Conservation (phyloP, 2,113 vertebrate genomes). For the Chamaetylas fuelleborni region DNA sequence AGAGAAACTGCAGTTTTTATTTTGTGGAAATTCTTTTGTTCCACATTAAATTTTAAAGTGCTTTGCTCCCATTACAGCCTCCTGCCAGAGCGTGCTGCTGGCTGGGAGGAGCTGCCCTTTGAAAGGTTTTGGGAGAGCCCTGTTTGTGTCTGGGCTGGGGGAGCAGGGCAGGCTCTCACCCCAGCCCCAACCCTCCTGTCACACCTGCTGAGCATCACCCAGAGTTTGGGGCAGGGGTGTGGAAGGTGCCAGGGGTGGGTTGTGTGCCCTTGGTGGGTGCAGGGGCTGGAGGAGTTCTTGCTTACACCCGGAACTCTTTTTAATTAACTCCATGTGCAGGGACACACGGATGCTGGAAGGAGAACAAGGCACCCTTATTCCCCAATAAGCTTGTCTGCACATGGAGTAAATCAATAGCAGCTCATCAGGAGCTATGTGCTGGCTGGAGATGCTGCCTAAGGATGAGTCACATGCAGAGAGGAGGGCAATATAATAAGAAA, state of each 20-base stretch:
- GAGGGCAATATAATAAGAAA: not conserved
- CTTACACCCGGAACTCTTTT: not conserved
- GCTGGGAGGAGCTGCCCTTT: not conserved
- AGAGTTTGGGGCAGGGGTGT: accelerated
- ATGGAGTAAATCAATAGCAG: constrained; percentile 43
- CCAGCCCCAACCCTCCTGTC: not conserved
- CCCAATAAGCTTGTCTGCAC: not conserved
- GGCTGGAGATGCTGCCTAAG: not conserved
- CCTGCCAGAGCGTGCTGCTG: not conserved
- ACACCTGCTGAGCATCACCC: not conserved
- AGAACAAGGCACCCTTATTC: constrained; percentile 41
- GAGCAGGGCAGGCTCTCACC: not conserved
- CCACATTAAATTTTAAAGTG: constrained; percentile 49
- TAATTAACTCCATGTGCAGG: not conserved
- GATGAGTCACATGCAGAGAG: not conserved
- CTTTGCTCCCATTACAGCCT: constrained; percentile 17
- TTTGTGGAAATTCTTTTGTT: constrained; percentile 49
- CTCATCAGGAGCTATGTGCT: not conserved
- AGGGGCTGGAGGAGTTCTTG: not conserved
- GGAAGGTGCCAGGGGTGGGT: not conserved
- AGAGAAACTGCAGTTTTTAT: constrained; percentile 44
- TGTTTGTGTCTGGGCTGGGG: not conserved
- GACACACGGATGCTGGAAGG: not conserved
- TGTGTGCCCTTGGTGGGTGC: not conserved
- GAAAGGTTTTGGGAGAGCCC: not conserved